Percentiles rank a stretch among this genome's conserved stretches.
phyloP scores from a whole-genome alignment of 2,888 invertebrate species.

The Acleris emargana region DNA sequence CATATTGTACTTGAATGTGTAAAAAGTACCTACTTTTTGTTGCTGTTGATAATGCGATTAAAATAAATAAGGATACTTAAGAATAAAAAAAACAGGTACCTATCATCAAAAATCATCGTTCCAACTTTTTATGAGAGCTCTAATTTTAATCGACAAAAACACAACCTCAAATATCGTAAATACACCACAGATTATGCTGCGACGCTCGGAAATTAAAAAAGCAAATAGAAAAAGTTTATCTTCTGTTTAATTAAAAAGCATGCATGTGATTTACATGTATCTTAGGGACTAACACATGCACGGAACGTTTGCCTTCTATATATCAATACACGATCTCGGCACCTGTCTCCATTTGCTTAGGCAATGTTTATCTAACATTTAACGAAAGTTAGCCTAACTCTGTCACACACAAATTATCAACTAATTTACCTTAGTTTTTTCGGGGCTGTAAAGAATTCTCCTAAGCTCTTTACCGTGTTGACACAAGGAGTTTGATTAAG shows the following conservation, averaged over 20 bases:
- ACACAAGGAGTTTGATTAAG: conserved; percentile 44
- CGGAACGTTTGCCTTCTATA: conserved; percentile 63
- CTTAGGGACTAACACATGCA: conserved; percentile 55
- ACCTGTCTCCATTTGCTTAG: conserved; percentile 82
- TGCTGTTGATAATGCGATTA: no score
- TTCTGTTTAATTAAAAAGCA: conserved; percentile 77
- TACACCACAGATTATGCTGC: conserved; percentile 47
- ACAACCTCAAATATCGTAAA: conserved; percentile 18
- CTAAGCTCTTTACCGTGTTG: conserved; percentile 69
- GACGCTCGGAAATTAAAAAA: conserved; percentile 62
- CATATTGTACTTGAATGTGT: background rate
- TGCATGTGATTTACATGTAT: conserved; percentile 75
- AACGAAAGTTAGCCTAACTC: conserved; percentile 74
- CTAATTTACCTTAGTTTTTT: conserved; percentile 79
- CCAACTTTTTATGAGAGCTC: conserved; percentile 16
- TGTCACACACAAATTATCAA: conserved; percentile 81
- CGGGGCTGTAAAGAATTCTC: conserved; percentile 60
- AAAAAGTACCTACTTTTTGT: no score
- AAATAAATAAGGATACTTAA: no score
- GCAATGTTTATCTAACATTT: conserved; percentile 76
- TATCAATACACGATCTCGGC: conserved; percentile 74
- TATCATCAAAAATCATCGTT: conserved; percentile 5
- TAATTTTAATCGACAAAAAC: conserved; percentile 27
- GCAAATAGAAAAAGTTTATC: conserved; percentile 77
- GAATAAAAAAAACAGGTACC: no score